Evolutionary conservation across 2,113 vertebrate genomes (phyloP), one percentile per base, ranked within the genome.

Genomic region (Caranx ignobilis): DNA sequence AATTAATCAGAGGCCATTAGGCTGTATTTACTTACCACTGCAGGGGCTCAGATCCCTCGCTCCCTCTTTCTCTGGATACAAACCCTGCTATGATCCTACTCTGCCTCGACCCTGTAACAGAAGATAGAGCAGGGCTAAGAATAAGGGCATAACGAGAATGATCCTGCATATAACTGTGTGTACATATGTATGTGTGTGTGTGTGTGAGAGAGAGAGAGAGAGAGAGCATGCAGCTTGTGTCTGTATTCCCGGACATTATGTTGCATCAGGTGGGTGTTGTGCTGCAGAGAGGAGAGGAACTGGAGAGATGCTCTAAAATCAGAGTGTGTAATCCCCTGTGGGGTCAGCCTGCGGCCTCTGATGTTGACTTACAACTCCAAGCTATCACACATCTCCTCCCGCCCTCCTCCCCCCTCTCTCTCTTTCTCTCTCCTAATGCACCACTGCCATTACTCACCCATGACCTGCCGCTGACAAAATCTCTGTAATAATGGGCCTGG

Each of bases 1-100:
- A 97, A 97, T 97, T 98, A 98, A 99, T 99, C 97, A 98, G 97
- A 97, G 96, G 97, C 97, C 97, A 99, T 99, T 99, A 99, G 96
- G 95, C 95, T 92, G 93, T 95, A 95, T 96, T 96, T 95, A 95
- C 92, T 93, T 91, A 89, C 88, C 92, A 63, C 91, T 82, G 92
- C 92, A 86, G 91, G 93, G 89, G 90, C 91, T 94, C 88, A 65
- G 88, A 85, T 90, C 87, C 83, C 87, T 83, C 75, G 86, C 83
- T 79, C 82, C 72, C 82, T 88, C 79, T 85, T 80, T 79, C 83
- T 81, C 88, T 85, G 81, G 90, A 90, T 86, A 79, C 54, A 73
- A 88, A 87, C 83, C 78, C 79, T 88, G 85, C 84, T 82, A 86
- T 88, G 90, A 88, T 83, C 76, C 71, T 74, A 75, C 80, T 85